phyloP scores from a whole-genome alignment of 2,113 vertebrate species.

The Brachionichthys hirsutus region DNA sequence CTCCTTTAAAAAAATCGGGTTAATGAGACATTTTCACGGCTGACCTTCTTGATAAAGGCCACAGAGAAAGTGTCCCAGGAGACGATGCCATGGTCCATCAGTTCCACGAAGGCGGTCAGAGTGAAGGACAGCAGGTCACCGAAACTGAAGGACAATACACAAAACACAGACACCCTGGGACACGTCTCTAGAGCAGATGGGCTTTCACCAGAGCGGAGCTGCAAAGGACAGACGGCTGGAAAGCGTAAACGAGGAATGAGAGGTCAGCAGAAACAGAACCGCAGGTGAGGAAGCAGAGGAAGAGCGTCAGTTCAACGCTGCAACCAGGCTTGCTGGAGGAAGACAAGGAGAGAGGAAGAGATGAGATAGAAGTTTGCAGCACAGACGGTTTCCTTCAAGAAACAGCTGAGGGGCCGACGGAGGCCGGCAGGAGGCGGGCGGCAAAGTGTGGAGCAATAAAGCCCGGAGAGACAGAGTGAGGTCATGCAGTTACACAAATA shows the following conservation, averaged over 20 bases:
- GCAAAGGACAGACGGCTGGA: constrained; percentile 49
- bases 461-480: constrained; percentile 52
- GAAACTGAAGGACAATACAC: constrained; percentile 84
- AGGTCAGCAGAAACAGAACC: constrained; percentile 39
- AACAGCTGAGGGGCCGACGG: constrained; percentile 50
- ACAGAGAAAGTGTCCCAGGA: constrained; percentile 99
- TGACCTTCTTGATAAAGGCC: constrained; percentile 99
- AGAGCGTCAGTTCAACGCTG: constrained; percentile 28
- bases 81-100: constrained; percentile 99
- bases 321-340: constrained; percentile 37
- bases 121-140: constrained; percentile 98
- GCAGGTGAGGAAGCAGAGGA: constrained; percentile 17
- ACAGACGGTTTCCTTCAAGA: constrained; percentile 42
- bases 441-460: constrained; percentile 46
- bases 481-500: constrained; percentile 69
- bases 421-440: constrained; percentile 49
- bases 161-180: constrained; percentile 66
- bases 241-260: constrained; percentile 34
- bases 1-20: neutral
- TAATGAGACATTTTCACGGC: constrained; percentile 27
- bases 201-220: constrained; percentile 13
- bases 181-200: constrained; percentile 53
- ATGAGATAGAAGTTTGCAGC: constrained; percentile 34
- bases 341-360: constrained; percentile 23
- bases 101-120: constrained; percentile 96